A percentile compares a stretch with the other conserved stretches of the same genome.
Evolutionary conservation across 1,140 invertebrate genomes (phyloP).

Genomic region (Drosophila bipectinata): DNA sequence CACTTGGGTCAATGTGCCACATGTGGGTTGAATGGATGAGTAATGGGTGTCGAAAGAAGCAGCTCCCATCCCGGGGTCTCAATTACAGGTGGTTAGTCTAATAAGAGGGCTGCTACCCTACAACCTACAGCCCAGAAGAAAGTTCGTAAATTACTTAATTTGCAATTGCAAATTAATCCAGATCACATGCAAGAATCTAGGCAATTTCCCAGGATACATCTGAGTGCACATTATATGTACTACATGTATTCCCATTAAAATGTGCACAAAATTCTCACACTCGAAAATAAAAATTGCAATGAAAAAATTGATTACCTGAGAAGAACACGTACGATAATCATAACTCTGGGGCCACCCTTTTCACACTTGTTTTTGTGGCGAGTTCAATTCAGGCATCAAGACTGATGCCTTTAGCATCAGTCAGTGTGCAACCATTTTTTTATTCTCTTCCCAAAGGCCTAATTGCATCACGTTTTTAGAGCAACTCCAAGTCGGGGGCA

Average conservation of each 20-base stretch:
- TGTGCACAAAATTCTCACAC: constrained; percentile 48
- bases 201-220: constrained; percentile 23
- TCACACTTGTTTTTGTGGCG: constrained; percentile 22
- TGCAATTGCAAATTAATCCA: constrained; percentile 27
- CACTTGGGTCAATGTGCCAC: constrained; percentile 52
- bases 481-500: constrained; percentile 29
- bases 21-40: constrained; percentile 33
- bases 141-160: constrained; percentile 26
- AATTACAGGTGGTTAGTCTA: constrained; percentile 23
- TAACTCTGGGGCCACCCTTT: constrained; percentile 45
- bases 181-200: constrained; percentile 22
- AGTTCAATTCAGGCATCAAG: too few species aligned
- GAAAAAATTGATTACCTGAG: constrained; percentile 59
- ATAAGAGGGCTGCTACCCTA: constrained; percentile 7
- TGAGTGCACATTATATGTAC: neutral
- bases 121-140: constrained; percentile 6
- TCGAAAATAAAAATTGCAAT: constrained; percentile 32
- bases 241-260: constrained; percentile 17
- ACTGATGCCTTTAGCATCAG: constrained; percentile 5
- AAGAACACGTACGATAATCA: constrained; percentile 63
- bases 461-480: constrained; percentile 67
- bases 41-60: constrained; percentile 27
- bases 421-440: constrained; percentile 7
- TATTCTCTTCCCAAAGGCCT: constrained; percentile 20
- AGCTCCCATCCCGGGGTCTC: constrained; percentile 8